Evolutionary conservation across 2,888 invertebrate species (phyloP).

Genomic region (Amiota minor): DNA sequence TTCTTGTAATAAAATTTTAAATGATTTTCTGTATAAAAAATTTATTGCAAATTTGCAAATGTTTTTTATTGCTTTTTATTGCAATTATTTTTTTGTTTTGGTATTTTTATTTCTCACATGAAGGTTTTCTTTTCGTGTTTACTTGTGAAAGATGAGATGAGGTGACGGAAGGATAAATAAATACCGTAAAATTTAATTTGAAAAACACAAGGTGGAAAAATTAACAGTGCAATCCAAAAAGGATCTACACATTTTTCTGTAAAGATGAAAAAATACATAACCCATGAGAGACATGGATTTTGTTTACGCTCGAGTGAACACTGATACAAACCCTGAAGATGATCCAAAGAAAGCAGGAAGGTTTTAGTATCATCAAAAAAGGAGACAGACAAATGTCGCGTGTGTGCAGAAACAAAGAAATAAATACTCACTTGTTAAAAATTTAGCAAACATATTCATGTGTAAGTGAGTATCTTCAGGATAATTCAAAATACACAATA

Average conservation of each 20-base stretch:
- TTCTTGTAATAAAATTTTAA: no score
- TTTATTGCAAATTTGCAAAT: background rate
- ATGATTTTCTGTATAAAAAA: no score
- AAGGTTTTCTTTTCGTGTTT: constrained; percentile 32
- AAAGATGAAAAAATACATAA: constrained; percentile 32
- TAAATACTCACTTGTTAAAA: background rate
- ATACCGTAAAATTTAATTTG: constrained; percentile 54
- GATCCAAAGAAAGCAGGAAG: background rate
- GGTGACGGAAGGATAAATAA: constrained; percentile 43
- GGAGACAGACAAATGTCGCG: background rate
- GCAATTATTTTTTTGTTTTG: background rate
- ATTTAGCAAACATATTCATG: no score
- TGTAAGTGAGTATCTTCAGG: no score
- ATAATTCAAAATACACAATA: background rate
- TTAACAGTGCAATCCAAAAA: background rate
- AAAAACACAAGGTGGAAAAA: constrained; percentile 33
- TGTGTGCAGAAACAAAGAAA: background rate
- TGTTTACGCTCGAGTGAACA: constrained; percentile 45
- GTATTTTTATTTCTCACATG: background rate
- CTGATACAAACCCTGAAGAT: constrained; percentile 31
- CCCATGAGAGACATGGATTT: constrained; percentile 41
- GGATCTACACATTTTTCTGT: background rate
- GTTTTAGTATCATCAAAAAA: no score
- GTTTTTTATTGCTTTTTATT: background rate
- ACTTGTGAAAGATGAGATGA: constrained; percentile 30